These are phyloP conservation scores for Oxycera nigricornis DNA, from an alignment of 2,888 invertebrate species.

Conservation along the genomic window DNA sequence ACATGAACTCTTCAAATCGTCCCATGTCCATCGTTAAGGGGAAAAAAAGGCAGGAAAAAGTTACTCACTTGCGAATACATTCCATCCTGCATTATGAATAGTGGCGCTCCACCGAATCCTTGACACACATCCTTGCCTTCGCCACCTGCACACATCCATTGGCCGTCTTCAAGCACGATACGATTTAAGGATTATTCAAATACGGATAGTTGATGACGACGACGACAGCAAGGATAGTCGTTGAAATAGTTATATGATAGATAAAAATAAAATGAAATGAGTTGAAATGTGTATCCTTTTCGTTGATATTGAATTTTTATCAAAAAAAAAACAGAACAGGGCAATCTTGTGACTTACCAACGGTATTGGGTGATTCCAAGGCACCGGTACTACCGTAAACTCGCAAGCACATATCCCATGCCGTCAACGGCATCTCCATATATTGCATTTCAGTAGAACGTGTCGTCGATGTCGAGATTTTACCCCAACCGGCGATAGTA, in stretches of 20 bases:
- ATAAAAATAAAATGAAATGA: not conserved
- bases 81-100: slow-evolving; percentile 69
- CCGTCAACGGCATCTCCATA: slow-evolving; percentile 72
- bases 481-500: slow-evolving; percentile 67
- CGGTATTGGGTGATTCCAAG: slow-evolving; percentile 62
- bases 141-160: slow-evolving; percentile 76
- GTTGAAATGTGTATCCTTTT: too few species aligned
- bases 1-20: too few species aligned
- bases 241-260: not conserved
- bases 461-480: slow-evolving; percentile 65
- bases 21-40: too few species aligned
- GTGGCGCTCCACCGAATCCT: slow-evolving; percentile 80
- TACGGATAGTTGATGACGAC: not conserved
- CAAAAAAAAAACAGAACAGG: too few species aligned
- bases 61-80: slow-evolving; percentile 69
- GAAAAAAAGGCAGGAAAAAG: too few species aligned
- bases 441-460: slow-evolving; percentile 70
- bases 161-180: slow-evolving; percentile 65
- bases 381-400: slow-evolving; percentile 74
- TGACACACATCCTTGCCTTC: slow-evolving; percentile 80
- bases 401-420: slow-evolving; percentile 70
- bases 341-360: slow-evolving; percentile 51
- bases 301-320: not conserved
- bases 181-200: too few species aligned
- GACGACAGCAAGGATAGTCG: not conserved